A percentile compares a stretch with the other conserved stretches of the same genome.
Evolutionary conservation across 37 sponge, comb jelly and placozoan species (phyloP).

Genomic region (Diacarnus erythraeanus): DNA sequence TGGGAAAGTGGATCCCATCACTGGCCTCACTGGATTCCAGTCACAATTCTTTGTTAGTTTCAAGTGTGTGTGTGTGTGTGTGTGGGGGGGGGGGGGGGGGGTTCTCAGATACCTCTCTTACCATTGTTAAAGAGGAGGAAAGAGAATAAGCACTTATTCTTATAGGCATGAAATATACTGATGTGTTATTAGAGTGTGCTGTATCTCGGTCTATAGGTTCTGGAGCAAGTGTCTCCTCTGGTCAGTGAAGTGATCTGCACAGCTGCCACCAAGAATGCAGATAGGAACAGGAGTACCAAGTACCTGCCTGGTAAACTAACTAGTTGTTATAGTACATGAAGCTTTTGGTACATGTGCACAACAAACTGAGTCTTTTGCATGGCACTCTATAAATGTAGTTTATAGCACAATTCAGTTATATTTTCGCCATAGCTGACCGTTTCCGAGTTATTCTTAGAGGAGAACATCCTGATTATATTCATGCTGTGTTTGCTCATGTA

Average conservation of each 20-base stretch:
- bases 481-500: too few relatives aligned
- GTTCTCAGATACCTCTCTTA: too few relatives aligned
- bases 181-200: not conserved
- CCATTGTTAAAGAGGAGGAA: too few relatives aligned
- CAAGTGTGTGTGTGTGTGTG: not conserved
- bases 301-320: conserved; percentile 31
- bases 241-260: conserved; percentile 12
- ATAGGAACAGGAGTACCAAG: conserved; percentile 27
- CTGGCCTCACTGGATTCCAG: conserved; percentile 49
- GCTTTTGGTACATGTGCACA: too few relatives aligned
- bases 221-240: conserved; percentile 42
- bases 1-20: conserved; percentile 19
- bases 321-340: too few relatives aligned
- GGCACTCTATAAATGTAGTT: too few relatives aligned
- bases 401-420: too few relatives aligned
- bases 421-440: too few relatives aligned
- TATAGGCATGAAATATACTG: not conserved
- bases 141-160: not conserved
- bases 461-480: too few relatives aligned
- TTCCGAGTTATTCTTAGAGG: too few relatives aligned
- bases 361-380: too few relatives aligned
- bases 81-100: too few relatives aligned
- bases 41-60: conserved; percentile 58
- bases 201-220: conserved; percentile 7
- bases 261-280: conserved; percentile 11